Evolutionary conservation across 2,113 vertebrate species (phyloP).

Genomic region (Pterocles burchelli): DNA sequence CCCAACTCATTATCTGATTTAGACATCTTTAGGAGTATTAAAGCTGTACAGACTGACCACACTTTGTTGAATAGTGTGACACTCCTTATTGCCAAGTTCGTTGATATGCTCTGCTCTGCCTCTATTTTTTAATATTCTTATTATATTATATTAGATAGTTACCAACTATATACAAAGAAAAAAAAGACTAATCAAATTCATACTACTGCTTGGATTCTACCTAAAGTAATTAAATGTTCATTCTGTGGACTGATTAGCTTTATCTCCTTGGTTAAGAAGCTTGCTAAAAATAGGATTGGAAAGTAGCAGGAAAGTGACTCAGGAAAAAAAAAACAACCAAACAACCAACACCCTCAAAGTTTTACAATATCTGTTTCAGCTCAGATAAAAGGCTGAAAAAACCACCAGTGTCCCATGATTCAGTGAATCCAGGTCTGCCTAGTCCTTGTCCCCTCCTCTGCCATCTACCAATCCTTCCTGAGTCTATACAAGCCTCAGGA

Average conservation of each 20-base stretch:
- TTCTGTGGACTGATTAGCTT: constrained; percentile 24
- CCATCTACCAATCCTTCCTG: not conserved
- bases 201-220: not conserved
- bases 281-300: constrained; percentile 28
- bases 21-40: not conserved
- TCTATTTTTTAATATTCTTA: not conserved
- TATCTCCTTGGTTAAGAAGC: constrained; percentile 11
- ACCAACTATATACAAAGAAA: not conserved
- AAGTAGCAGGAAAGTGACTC: not conserved
- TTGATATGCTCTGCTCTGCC: not conserved
- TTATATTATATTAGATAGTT: not conserved
- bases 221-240: not conserved
- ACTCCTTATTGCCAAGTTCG: not conserved
- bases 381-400: not conserved
- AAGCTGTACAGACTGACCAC: not conserved
- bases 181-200: not conserved
- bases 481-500: not conserved
- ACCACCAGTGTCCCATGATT: not conserved
- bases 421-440: not conserved
- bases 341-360: not conserved
- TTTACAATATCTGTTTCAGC: not conserved
- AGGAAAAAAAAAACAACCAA: not conserved
- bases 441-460: not conserved
- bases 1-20: not conserved
- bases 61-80: not conserved